Conservation (phyloP, 1,140 invertebrate genomes). For the Amphibalanus amphitrite region DNA sequence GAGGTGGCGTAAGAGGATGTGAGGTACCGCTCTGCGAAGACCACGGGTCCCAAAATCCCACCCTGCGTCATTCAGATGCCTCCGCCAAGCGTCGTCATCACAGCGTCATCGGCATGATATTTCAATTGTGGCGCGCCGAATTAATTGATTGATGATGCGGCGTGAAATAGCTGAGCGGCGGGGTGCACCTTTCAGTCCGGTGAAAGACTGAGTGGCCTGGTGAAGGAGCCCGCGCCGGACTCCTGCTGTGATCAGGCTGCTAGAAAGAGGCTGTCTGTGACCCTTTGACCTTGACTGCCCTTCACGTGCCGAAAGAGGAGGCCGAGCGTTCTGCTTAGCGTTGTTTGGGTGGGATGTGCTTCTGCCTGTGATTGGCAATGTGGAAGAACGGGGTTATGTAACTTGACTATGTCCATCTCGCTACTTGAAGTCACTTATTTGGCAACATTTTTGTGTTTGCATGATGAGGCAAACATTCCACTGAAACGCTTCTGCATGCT, state of each 20-base stretch:
- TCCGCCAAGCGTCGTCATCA: neutral
- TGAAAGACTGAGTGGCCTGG: neutral
- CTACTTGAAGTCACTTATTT: no score
- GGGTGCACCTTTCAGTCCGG: neutral
- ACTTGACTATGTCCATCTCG: no score
- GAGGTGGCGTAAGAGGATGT: neutral
- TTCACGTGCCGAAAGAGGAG: neutral
- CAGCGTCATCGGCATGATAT: neutral
- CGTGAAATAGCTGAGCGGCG: neutral
- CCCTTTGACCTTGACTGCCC: neutral
- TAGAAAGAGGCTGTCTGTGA: neutral
- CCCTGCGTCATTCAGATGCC: neutral
- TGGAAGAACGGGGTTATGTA: no score
- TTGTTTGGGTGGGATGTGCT: no score
- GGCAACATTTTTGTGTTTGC: no score
- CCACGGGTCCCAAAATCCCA: no score
- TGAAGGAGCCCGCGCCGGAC: no score
- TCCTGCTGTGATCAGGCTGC: no score
- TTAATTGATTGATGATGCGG: neutral
- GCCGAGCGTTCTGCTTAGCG: no score
- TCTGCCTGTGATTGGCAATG: no score
- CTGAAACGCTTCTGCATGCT: no score
- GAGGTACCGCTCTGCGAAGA: neutral
- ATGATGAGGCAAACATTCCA: no score
- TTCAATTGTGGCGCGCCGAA: neutral